Evolutionary conservation across 1,140 invertebrate species (phyloP), one percentile per base, ranked within the genome.

Genomic region (Pseudomyrmex cubaensis): DNA sequence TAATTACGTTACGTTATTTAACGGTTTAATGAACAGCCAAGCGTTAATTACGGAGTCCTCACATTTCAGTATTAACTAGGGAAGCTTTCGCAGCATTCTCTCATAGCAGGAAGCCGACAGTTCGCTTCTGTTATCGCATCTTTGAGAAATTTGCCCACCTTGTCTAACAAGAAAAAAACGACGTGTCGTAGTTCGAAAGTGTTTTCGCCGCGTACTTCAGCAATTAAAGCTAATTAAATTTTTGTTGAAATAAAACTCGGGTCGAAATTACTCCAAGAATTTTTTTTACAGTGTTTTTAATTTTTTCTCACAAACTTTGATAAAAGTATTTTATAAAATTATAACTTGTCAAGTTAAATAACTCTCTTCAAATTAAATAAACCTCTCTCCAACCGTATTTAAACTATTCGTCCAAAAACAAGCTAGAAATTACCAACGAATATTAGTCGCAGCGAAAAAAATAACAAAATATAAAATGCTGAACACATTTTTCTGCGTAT

Each of bases 41-140:
- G 52, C 52, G 22, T 70, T 78, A 59, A 57, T 78, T 46, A 78
- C n/a, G 10, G 15, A 70, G n/a, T 48, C 22, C 20, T 78, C 64
- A 13, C 13, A 59, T 70, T 78, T 17, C 44, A 57, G 48, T 48
- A 70, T 78, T 70, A 78, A 78, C 12, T 70, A 48, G 10, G 12
- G 12, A 3, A 48, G 64, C 44, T 70, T 25, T 35, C 57, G 57
- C n/a, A n/a, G 13, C 15, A 62, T 15, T n/a, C 12, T 63, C 12
- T 35, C 5, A 15, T 35, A 63, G 20, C 15, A 48, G 35, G n/a
- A 46, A 54, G 66, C 35, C 9, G 56, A 17, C 48, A 46, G 63
- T 13, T 52, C n/a, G 5, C 35, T 67, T 67, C n/a, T 59, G 15
- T 48, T 77, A 67, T 12, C 8, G 22, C n/a, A 17, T 17, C 15